Conservation (phyloP, 2,113 vertebrate species). For the Gavia stellata region DNA sequence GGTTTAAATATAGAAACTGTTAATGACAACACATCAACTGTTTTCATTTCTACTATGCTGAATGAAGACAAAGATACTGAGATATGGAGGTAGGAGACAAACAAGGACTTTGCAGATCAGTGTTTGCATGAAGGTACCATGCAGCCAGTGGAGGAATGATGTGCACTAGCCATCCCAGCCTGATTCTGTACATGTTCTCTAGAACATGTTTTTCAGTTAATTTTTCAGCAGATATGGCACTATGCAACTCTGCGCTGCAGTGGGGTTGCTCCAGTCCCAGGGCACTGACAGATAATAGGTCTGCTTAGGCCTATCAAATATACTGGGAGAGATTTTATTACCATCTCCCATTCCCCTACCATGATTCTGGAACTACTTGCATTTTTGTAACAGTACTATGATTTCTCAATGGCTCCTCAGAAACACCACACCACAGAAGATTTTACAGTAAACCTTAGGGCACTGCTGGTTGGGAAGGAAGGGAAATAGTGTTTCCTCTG, state of each 20-base stretch:
- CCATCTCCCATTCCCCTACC: not conserved
- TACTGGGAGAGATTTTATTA: not conserved
- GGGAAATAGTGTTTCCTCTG: not conserved
- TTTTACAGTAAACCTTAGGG: not conserved
- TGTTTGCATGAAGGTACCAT: not conserved
- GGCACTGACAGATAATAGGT: not conserved
- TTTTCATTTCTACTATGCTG: not conserved
- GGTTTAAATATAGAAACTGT: not conserved
- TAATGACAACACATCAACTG: not conserved
- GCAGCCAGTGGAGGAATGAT: not conserved
- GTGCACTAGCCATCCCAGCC: not conserved
- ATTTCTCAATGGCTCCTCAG: not conserved
- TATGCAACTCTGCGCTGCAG: not conserved
- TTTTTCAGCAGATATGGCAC: not conserved
- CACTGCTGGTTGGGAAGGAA: not conserved
- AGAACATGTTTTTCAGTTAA: too few relatives aligned
- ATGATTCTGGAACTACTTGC: not conserved
- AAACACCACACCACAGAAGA: not conserved
- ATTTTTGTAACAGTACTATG: not conserved
- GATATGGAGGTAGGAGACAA: not conserved
- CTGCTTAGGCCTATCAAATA: not conserved
- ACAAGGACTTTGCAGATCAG: not conserved
- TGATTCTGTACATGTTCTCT: not conserved
- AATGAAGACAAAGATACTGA: not conserved
- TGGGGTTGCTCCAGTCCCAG: too few relatives aligned